phyloP scores from a whole-genome alignment of 2,797 vertebrate species.

The Arctocebus calabarensis region DNA sequence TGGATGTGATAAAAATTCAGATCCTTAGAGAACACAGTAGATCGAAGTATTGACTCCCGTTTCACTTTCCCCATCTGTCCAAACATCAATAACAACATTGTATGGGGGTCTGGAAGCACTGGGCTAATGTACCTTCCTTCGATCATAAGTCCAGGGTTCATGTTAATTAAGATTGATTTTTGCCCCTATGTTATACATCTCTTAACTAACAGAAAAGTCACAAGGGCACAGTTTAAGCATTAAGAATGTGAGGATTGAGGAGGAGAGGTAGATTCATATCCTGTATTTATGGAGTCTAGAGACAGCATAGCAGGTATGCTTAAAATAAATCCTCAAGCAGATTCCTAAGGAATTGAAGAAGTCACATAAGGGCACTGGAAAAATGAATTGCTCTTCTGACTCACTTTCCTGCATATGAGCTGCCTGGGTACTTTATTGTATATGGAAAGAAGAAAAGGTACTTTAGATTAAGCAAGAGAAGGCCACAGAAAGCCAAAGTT shows the following conservation, averaged over 20 bases:
- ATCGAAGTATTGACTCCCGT: constrained; percentile 83
- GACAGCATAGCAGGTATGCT: neutral
- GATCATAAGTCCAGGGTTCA: constrained; percentile 81
- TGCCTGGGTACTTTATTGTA: constrained; percentile 43
- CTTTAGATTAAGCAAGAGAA: constrained; percentile 42
- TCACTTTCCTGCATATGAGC: constrained; percentile 10
- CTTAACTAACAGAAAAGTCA: constrained; percentile 82
- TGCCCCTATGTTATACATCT: constrained; percentile 79
- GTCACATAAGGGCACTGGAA: constrained; percentile 47
- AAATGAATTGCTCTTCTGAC: constrained; percentile 57
- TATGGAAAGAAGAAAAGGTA: constrained; percentile 40
- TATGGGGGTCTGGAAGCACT: constrained; percentile 70
- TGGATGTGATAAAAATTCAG: constrained; percentile 82
- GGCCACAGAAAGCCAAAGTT: neutral
- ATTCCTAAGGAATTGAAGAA: constrained; percentile 36
- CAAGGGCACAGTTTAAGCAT: constrained; percentile 80
- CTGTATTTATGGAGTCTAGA: constrained; percentile 57
- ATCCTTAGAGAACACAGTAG: constrained; percentile 79
- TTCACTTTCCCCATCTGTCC: constrained; percentile 80
- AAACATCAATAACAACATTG: constrained; percentile 80
- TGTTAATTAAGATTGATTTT: constrained; percentile 85
- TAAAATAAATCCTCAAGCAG: constrained; percentile 52
- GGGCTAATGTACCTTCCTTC: constrained; percentile 82
- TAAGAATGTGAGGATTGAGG: constrained; percentile 68
- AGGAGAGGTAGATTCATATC: constrained; percentile 62